These are phyloP conservation scores for Fissipunctia ypsillon DNA, from an alignment of 2,888 invertebrate species.

Conservation along the genomic window DNA sequence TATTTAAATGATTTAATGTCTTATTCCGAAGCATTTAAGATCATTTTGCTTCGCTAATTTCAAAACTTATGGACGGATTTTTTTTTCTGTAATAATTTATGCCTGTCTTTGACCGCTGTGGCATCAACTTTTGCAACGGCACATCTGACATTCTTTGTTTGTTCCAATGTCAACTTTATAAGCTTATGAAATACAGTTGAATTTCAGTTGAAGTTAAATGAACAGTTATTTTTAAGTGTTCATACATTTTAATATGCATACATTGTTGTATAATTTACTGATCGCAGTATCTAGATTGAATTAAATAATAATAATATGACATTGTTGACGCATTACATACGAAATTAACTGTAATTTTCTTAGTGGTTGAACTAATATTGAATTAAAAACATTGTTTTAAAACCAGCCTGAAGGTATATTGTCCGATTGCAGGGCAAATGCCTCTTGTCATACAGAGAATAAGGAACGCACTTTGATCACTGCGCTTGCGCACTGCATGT, in stretches of 20 bases:
- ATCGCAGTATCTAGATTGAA: conserved; percentile 57
- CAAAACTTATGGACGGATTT: conserved; percentile 69
- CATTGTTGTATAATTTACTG: conserved; percentile 47
- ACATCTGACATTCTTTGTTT: background rate
- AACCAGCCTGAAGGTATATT: background rate
- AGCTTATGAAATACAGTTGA: rapidly evolving
- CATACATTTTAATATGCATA: conserved; percentile 29
- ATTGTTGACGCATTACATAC: conserved; percentile 40
- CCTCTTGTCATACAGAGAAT: background rate
- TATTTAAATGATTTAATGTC: conserved; percentile 51
- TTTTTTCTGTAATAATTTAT: conserved; percentile 64
- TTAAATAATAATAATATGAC: conserved; percentile 53
- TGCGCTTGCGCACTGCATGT: background rate
- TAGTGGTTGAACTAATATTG: background rate
- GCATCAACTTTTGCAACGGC: conserved; percentile 8
- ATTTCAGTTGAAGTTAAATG: background rate
- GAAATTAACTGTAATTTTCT: conserved; percentile 24
- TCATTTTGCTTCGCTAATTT: conserved; percentile 57
- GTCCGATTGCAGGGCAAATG: background rate
- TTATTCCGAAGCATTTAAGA: conserved; percentile 51
- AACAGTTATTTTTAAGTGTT: conserved; percentile 52
- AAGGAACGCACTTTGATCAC: background rate
- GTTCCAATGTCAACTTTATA: background rate
- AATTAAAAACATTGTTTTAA: background rate
- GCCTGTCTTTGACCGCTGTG: conserved; percentile 47